Evolutionary conservation across 92 coral and sea anemone genomes (phyloP), one percentile per base, ranked within the genome.

Genomic region (Bergia sp.): DNA sequence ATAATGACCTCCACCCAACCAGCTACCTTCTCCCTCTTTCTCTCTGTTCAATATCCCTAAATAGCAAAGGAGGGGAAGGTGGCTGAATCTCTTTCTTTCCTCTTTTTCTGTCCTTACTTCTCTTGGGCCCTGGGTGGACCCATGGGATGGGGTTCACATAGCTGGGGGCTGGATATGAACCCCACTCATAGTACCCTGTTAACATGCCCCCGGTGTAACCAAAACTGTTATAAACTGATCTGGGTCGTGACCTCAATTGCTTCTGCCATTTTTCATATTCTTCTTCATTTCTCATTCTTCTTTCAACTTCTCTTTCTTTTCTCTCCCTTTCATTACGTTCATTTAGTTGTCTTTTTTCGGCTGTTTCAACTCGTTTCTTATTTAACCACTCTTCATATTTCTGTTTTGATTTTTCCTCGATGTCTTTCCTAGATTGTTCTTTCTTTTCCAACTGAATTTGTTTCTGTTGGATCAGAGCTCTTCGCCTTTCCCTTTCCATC

Each of bases 91-190:
- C 96, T 43, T 73, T 75, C 66, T 90, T 92, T 58, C 92, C 92
- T 50, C 81, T 90, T 76, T 85, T 87, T 82, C 89, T 91, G 5
- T 81, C 94, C 85, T 85, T 92, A 69, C 80, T 80, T 72, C 92
- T 88, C 71, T 93, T 93, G 42, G 88, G 83, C 40, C 88, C 93
- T 47, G 98, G 85, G 57, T 85, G 95, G 16, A 94, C 95, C 99
- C 99, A 97, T 8, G 99, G 99, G 76, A 96, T 80, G 18, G 99
- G 99, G 92, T 97, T 97, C 57, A 77, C 91, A 65, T 95, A 97
- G 40, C 93, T 92, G 0, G 99, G 99, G 69, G 92, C 90, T 3
- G 99, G 99, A 76, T 97, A 97, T n/a, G 96, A 94, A 4, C 95
- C 98, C 98, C 99, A 97, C 39, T 95, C 98, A 69, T 97, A 97